Base-by-base conservation (phyloP, 1,140 invertebrate species). In the Calycopis cecrops region DNA sequence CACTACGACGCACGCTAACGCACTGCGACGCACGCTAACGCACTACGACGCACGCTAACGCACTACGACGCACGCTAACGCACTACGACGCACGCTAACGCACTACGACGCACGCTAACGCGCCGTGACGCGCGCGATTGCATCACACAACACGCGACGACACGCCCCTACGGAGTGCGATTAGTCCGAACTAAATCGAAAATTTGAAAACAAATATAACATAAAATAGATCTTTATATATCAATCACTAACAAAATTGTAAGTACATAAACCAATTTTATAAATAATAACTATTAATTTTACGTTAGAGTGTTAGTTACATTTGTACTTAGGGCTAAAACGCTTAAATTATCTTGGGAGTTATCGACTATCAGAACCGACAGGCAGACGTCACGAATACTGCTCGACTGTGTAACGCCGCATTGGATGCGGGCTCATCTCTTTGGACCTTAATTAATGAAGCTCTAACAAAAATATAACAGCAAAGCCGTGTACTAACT, bases 191-290 rank as follows among this genome's bases (percentile, higher is more conserved):
- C 21, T 28, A 28, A 28, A 28, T 28, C 21, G 21, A 28, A 21
- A 56, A 14, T 57, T 60, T 58, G 35, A 49, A 52, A 62, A 64
- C 59, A 59, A 60, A 70, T 67, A 65, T 69, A 76, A 74, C 66
- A 59, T 66, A 69, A 63, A 61, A 70, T 69, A 73, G 56, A 71
- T 76, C 62, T 73, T 60, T 71, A 28, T 65, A 67, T 63, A 55
- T 51, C 37, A 28, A 28, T 28, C 50, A 57, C 65, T 63, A 75
- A 76, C 61, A 75, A 65, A 63, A 64, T 65, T 60, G 73, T 84
- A 84, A 85, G 81, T 82, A 80, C 79, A 80, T 81, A 71, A 77
- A 78, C 77, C 79, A 81, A 79, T 75, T 65, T 58, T 65, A 75
- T 73, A 80, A 71, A 76, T 76, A 79, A 71, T 68, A 63, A 62